Base-by-base conservation (phyloP, 2,113 vertebrate species). In the Oceanodroma tethys region DNA sequence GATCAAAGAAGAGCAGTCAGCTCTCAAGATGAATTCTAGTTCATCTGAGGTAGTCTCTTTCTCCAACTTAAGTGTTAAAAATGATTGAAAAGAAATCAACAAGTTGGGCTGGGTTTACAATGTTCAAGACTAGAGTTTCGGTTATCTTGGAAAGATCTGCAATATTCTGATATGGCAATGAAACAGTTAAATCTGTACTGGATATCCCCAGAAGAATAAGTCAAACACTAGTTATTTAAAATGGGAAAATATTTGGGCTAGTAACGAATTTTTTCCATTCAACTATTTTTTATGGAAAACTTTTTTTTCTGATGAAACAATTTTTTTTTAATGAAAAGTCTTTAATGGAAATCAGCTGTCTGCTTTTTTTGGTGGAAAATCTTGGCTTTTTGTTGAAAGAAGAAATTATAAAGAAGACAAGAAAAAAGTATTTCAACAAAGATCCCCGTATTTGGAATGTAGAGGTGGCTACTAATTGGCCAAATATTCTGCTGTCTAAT, bases 301-400 rank as follows among this genome's bases (percentile, higher is more conserved):
- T 66, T 66, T 43, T 93, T 93, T 94, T 86, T 67, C 40, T 71
- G 80, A 76, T 79, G 55, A 90, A 90, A 40, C 8, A 22, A 2
- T 10, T 67, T 67, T 95, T 67, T 95, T 36, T 17, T 6, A 79
- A 76, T 71, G 8, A 59, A 38, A 92, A 80, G n/a, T 30, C 47
- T 73, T 87, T 93, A 94, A 94, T 84, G n/a, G 47, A 84, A 94
- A 85, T 95, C 95, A 96, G 42, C 76, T 96, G 89, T 72, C 50
- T 67, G 21, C 2, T 40, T n/a, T 47, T 45, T n/a, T 47, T 36
- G 9, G 0, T 12, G 40, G 40, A 95, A 95, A 95, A 82, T 71
- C 26, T 66, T 78, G 34, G 6, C 65, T 79, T 90, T 85, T 95
- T 87, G 17, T 63, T 81, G 43, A 93, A 94, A 89, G 43, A 72